phyloP scores from a whole-genome alignment of 2,797 vertebrate species.

The Characodon lateralis region DNA sequence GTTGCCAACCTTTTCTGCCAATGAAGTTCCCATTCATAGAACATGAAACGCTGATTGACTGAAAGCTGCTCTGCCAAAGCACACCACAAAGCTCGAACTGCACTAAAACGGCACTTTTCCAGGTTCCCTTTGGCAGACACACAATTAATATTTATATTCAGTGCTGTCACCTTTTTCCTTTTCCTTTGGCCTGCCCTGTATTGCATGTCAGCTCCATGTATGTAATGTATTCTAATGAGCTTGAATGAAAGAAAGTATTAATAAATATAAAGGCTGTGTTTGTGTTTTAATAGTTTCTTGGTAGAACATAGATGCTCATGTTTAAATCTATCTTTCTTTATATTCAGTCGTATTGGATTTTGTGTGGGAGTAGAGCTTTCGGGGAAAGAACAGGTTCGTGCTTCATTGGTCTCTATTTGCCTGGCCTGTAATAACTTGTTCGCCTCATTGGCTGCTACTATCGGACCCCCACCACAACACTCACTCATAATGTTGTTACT shows the following conservation, averaged over 20 bases:
- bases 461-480: constrained; percentile 64
- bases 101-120: constrained; percentile 44
- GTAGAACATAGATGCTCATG: background rate
- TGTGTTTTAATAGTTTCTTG: constrained; percentile 27
- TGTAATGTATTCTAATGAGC: constrained; percentile 58
- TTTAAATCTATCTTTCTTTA: constrained; percentile 9
- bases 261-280: constrained; percentile 22
- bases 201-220: constrained; percentile 46
- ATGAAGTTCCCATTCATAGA: constrained; percentile 32
- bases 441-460: constrained; percentile 72
- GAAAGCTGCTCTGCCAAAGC: constrained; percentile 54
- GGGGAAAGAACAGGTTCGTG: constrained; percentile 66
- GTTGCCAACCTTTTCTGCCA: constrained; percentile 34
- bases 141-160: constrained; percentile 68
- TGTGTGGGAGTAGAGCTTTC: constrained; percentile 36
- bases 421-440: constrained; percentile 78
- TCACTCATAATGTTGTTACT: constrained; percentile 59
- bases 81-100: constrained; percentile 44
- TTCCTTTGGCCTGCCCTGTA: constrained; percentile 57
- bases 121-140: constrained; percentile 42
- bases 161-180: constrained; percentile 56
- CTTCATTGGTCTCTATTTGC: constrained; percentile 75
- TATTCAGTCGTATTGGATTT: constrained; percentile 10
- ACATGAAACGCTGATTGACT: constrained; percentile 62
- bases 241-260: constrained; percentile 40